Evolutionary conservation across 2,888 invertebrate genomes (phyloP), one percentile per base, ranked within the genome.

Genomic region (Neocrepidodera transversa): DNA sequence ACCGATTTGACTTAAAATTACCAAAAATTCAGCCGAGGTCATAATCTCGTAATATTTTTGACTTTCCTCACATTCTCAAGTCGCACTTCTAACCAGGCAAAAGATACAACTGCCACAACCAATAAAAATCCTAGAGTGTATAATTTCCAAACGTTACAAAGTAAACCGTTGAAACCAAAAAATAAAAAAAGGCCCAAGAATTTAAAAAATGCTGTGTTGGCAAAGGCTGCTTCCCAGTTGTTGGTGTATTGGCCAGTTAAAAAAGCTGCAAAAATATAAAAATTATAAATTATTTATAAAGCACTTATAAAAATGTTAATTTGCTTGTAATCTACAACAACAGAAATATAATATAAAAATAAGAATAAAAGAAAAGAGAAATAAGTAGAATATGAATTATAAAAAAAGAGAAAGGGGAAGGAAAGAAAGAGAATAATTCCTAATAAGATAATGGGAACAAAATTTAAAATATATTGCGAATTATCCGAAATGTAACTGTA

Each of bases 131-230:
- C 81, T 53, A 85, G 74, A 10, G 77, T 68, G 68, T 82, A 82
- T 20, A 83, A 71, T 66, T 83, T 82, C 62, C 78, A 64, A 73
- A 78, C 78, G 66, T 81, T 82, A 70, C 89, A 89, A 40, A 89
- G 80, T 48, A 84, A 75, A 51, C 86, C 85, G 32, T 89, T 86
- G 38, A 87, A 85, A 0, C 82, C 82, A 70, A 89, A 88, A 6
- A 87, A 87, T 0, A 87, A 74, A 6, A 86, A 84, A 58, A 88
- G 76, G 1, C 89, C 89, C 0, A 85, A 70, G 76, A 82, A 77
- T 73, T 84, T 86, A 78, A 88, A 72, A 79, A 83, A 64, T 74
- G 71, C 66, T 18, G 73, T 70, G 56, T 84, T 71, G 71, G 86
- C 86, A 78, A 88, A 76, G 1, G 84, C 73, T 0, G 82, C 68